Percentiles rank a stretch among this genome's conserved stretches.
Conservation (phyloP, 2,888 invertebrate species). For the Drosophila putrida region DNA sequence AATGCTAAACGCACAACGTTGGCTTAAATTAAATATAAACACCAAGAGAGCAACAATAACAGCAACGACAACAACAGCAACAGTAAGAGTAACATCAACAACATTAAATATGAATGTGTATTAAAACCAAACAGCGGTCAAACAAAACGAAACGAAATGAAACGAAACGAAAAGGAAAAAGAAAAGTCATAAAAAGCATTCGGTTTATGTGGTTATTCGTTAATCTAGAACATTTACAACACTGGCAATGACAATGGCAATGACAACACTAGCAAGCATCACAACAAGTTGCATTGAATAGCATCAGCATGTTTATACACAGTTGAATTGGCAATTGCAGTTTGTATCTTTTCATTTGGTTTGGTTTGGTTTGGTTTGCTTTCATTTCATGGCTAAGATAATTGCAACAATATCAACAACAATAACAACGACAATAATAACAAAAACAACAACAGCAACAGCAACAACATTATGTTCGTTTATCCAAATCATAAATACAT, state of each 20-base stretch:
- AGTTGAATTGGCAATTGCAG: constrained; percentile 35
- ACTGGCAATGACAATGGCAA: constrained; percentile 26
- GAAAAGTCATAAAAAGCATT: neutral
- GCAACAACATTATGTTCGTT: constrained; percentile 22
- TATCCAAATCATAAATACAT: constrained; percentile 38
- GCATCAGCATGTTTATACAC: neutral
- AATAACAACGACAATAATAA: constrained; percentile 40
- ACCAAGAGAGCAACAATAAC: constrained; percentile 26
- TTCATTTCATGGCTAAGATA: neutral
- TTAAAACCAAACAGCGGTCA: constrained; percentile 33
- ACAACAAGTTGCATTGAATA: neutral
- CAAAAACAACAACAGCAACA: constrained; percentile 36
- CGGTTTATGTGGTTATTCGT: neutral
- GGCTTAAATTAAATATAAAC: constrained; percentile 36
- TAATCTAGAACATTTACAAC: constrained; percentile 28
- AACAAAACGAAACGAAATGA: constrained; percentile 5
- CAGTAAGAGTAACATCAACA: too few species aligned
- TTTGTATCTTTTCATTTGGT: constrained; percentile 14
- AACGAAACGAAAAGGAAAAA: constrained; percentile 18
- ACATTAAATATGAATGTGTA: too few species aligned
- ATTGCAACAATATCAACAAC: constrained; percentile 42
- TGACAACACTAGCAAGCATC: constrained; percentile 31
- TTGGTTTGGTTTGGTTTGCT: constrained; percentile 15
- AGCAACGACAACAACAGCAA: constrained; percentile 23
- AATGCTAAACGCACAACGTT: constrained; percentile 28